Percentiles rank a stretch among this genome's conserved stretches.
Evolutionary conservation across 1,140 invertebrate genomes (phyloP).

Genomic region (Pararge aegeria): DNA sequence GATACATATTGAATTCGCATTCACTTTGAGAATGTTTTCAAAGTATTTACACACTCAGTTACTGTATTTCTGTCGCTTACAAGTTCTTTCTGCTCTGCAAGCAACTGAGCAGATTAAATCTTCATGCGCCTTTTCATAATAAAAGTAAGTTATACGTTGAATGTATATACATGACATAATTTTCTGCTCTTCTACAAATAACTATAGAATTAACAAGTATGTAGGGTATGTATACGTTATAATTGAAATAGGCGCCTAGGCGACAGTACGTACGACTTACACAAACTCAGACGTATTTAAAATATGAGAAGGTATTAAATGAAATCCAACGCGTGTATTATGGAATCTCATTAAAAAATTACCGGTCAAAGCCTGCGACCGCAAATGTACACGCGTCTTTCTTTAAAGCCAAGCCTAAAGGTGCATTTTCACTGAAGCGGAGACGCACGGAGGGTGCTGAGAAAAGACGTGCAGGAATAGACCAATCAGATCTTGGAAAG

Average conservation of each 20-base stretch:
- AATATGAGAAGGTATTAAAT: not conserved
- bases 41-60: conserved; percentile 5
- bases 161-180: no score
- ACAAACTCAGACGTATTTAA: not conserved
- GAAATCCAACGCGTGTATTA: not conserved
- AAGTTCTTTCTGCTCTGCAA: not conserved
- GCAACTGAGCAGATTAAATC: not conserved
- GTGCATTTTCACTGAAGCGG: no score
- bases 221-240: no score
- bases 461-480: no score
- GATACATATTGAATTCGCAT: conserved; percentile 9
- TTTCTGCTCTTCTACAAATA: no score
- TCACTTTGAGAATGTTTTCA: conserved; percentile 5
- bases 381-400: conserved; percentile 22
- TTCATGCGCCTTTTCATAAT: not conserved
- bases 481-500: no score
- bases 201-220: no score
- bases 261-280: not conserved
- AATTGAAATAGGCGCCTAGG: not conserved
- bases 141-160: no score
- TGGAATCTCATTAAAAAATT: conserved; percentile 6
- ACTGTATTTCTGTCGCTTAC: not conserved
- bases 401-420: conserved; percentile 21
- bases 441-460: no score
- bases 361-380: conserved; percentile 16